Base-by-base conservation (phyloP, 2,888 invertebrate genomes). In the Ennomos fuscantarius region DNA sequence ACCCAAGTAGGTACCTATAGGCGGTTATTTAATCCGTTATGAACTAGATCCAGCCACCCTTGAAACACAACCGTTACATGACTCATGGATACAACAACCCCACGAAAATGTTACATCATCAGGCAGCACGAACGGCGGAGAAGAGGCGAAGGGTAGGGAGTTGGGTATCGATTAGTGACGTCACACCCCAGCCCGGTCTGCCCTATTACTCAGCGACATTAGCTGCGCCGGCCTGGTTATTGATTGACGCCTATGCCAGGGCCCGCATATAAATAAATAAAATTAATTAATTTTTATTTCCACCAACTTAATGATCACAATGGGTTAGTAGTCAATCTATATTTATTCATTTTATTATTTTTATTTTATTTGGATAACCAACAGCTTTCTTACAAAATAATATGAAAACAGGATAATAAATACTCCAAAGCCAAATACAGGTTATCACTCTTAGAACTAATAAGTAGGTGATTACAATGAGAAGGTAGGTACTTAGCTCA, bases 131-230 rank as follows among this genome's bases (percentile, higher is more conserved):
- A 63, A 63, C 57, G 31, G 46, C 48, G 35, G 43, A 12, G 63
- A 54, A 53, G 49, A 31, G 34, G 34, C 9, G 40, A 24, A 40
- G n/a, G 33, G 36, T n/a, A 68, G 70, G 61, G 73, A 62, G 69
- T 63, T 70, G 70, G 68, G 36, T 74, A 82, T 80, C 66, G 81
- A 82, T 73, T 70, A 45, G 69, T 82, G 81, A 82, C 81, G 82
- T 81, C 80, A 81, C 57, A 55, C 65, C 60, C 55, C 49, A 65
- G 58, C 72, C 66, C 64, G 65, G 66, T 64, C 67, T 54, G 60
- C 64, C 56, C 60, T 60, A 56, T 55, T 24, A 43, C 13, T 55
- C 63, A 55, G 62, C 57, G 55, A 46, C 44, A 62, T 57, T 55
- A 60, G 55, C 42, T 50, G 52, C 49, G 48, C 52, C 57, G 41